phyloP scores from a whole-genome alignment of 2,888 invertebrate genomes.

The Heliconius sara region DNA sequence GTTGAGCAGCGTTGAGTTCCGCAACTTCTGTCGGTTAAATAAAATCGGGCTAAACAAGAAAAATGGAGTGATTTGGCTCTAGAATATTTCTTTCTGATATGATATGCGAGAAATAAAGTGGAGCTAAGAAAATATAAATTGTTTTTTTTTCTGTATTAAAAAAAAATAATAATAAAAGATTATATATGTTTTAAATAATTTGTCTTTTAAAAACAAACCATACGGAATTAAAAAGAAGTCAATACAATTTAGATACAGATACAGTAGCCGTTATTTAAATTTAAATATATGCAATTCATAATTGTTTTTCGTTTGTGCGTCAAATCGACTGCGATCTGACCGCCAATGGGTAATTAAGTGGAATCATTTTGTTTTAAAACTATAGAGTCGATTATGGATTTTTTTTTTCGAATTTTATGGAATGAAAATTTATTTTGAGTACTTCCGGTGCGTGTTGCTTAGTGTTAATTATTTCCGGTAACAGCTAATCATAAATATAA shows the following conservation, averaged over 20 bases:
- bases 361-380: slow-evolving; percentile 50
- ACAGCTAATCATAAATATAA: too few species aligned
- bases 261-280: slow-evolving; percentile 23
- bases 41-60: neutral
- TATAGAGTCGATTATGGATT: slow-evolving; percentile 48
- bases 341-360: slow-evolving; percentile 58
- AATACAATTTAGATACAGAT: slow-evolving; percentile 14
- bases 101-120: neutral
- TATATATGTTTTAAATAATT: too few species aligned
- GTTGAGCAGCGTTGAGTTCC: neutral
- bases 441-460: too few species aligned
- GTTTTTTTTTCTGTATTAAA: too few species aligned
- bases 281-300: slow-evolving; percentile 20
- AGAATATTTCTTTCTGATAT: neutral
- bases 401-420: too few species aligned
- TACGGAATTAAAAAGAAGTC: neutral
- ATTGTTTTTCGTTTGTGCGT: slow-evolving; percentile 38
- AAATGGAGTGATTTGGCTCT: too few species aligned
- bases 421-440: too few species aligned
- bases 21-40: neutral
- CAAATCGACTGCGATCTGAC: slow-evolving; percentile 56
- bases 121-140: too few species aligned
- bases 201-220: neutral
- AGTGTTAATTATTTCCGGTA: too few species aligned
- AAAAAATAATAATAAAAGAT: too few species aligned